Evolutionary conservation across 2,888 invertebrate species (phyloP).

Genomic region (Drosophila affinis): DNA sequence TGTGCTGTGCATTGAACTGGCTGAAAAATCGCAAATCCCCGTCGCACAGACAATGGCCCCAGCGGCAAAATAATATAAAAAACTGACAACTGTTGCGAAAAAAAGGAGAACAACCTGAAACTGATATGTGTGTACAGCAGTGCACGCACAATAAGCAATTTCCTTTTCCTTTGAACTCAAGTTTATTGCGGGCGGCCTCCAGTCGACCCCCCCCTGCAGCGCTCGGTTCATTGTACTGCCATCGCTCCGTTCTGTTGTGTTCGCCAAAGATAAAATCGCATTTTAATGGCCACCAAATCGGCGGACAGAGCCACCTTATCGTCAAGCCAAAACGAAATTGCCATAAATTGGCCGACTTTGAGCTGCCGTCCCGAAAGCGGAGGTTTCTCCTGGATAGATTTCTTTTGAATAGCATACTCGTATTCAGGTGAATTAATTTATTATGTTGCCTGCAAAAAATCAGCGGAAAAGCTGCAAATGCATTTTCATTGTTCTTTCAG

Average conservation of each 20-base stretch:
- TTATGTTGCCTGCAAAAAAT: not conserved
- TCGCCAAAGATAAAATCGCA: conserved; percentile 31
- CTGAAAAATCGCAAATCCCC: conserved; percentile 26
- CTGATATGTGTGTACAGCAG: conserved; percentile 37
- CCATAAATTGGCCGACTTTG: conserved; percentile 42
- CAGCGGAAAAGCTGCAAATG: conserved; percentile 19
- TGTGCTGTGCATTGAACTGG: conserved; percentile 64
- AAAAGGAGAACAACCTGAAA: conserved; percentile 44
- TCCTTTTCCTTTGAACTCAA: conserved; percentile 55
- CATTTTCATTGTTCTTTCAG: conserved; percentile 22
- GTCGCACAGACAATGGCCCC: conserved; percentile 6
- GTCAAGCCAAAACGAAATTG: conserved; percentile 16
- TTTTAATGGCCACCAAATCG: conserved; percentile 46
- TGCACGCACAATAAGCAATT: conserved; percentile 50
- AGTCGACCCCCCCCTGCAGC: conserved; percentile 6
- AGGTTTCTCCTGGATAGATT: not conserved
- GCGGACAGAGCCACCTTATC: conserved; percentile 8
- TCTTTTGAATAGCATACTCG: conserved; percentile 1
- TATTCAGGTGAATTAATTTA: conserved; percentile 8
- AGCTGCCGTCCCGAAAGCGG: conserved; percentile 7
- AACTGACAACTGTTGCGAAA: conserved; percentile 8
- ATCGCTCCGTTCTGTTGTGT: conserved; percentile 11
- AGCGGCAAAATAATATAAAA: conserved; percentile 2
- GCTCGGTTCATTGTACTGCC: conserved; percentile 58
- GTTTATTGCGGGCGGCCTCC: conserved; percentile 8